phyloP scores from a whole-genome alignment of 2,113 vertebrate species.

The Cyprinus carpio region DNA sequence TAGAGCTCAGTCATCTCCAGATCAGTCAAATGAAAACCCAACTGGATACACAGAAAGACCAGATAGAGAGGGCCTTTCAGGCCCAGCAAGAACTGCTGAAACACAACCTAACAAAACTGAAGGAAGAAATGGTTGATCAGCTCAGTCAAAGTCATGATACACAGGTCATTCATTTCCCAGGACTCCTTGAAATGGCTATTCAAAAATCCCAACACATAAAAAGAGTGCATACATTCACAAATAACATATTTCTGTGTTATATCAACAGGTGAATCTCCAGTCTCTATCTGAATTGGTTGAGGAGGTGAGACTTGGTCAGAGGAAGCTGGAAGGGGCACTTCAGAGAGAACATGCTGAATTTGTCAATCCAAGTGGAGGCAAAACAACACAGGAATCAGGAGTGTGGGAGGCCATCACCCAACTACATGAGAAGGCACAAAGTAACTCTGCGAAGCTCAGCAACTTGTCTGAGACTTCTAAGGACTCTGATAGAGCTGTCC shows the following conservation, averaged over 20 bases:
- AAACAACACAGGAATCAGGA: slow-evolving; percentile 3
- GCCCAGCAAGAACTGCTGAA: slow-evolving; percentile 67
- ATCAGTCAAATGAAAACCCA: slow-evolving; percentile 65
- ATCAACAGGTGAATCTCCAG: slow-evolving; percentile 39
- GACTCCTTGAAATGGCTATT: background rate
- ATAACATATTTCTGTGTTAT: background rate
- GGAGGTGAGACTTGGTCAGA: slow-evolving; percentile 69
- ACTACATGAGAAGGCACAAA: slow-evolving; percentile 46
- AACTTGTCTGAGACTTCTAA: slow-evolving; percentile 42
- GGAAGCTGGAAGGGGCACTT: slow-evolving; percentile 69
- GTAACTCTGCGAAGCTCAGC: slow-evolving; percentile 44
- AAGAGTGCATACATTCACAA: background rate
- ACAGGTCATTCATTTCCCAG: slow-evolving; percentile 18
- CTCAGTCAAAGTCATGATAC: slow-evolving; percentile 31
- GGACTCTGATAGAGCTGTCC: slow-evolving; percentile 59
- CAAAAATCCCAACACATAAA: background rate
- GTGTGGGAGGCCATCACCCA: slow-evolving; percentile 49
- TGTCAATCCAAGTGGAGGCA: background rate
- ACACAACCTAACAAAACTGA: slow-evolving; percentile 69
- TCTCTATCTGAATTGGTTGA: slow-evolving; percentile 50
- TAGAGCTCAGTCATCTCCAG: slow-evolving; percentile 61
- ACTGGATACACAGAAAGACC: slow-evolving; percentile 65
- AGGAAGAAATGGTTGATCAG: slow-evolving; percentile 59
- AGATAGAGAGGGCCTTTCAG: slow-evolving; percentile 31
- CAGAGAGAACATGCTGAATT: slow-evolving; percentile 40